Percentiles rank a stretch among this genome's conserved stretches.
phyloP scores from a whole-genome alignment of 2,113 vertebrate species.

The Trinectes maculatus region DNA sequence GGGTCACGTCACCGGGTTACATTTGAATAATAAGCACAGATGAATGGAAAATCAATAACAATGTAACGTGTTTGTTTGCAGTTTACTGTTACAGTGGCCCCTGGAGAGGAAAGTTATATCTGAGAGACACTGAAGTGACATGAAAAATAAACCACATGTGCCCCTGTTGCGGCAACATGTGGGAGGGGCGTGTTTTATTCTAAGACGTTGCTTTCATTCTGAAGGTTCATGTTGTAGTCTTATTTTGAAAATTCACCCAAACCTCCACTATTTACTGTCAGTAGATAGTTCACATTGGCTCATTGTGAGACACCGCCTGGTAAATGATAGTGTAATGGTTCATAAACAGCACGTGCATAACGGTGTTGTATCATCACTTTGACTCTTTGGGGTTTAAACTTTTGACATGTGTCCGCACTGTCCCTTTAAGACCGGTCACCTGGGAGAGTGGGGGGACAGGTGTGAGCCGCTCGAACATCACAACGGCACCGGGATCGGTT shows the following conservation, averaged over 20 bases:
- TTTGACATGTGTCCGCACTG: conserved; percentile 2
- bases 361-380: no score
- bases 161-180: not conserved
- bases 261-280: no score
- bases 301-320: no score
- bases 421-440: conserved; percentile 75
- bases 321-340: no score
- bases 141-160: not conserved
- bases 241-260: not conserved
- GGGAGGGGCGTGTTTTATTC: not conserved
- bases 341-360: no score
- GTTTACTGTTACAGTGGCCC: not conserved
- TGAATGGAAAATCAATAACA: conserved; percentile 10
- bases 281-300: no score
- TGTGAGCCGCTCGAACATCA: conserved; percentile 40
- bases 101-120: not conserved
- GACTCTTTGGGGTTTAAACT: no score
- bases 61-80: not conserved
- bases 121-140: not conserved
- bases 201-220: not conserved
- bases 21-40: conserved; percentile 12
- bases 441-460: conserved; percentile 63
- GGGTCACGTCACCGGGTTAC: conserved; percentile 14
- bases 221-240: not conserved
- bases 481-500: not conserved